Evolutionary conservation across 2,888 invertebrate genomes (phyloP).

Genomic region (Synergus japonicus): DNA sequence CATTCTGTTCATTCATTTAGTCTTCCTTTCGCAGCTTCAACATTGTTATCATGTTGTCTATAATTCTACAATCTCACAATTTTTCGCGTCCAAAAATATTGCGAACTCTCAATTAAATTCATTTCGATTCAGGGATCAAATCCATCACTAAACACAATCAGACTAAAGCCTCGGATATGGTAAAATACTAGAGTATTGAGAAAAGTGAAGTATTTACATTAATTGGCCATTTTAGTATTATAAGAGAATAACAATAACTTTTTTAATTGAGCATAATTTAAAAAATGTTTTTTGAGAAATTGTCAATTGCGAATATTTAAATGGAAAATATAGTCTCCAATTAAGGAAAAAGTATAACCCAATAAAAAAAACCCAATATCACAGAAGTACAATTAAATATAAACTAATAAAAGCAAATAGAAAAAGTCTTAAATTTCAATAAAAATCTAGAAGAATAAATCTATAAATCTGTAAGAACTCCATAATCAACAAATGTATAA

Average conservation of each 20-base stretch:
- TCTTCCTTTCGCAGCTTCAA: neutral
- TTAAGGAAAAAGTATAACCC: neutral
- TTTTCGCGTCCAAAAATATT: neutral
- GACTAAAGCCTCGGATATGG: neutral
- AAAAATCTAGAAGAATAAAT: conserved; percentile 11
- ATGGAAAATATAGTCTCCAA: neutral
- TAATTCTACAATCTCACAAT: neutral
- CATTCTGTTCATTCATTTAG: conserved; percentile 2
- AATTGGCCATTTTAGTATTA: neutral
- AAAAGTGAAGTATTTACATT: neutral
- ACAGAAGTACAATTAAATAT: neutral
- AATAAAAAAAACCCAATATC: neutral
- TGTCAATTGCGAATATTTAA: neutral
- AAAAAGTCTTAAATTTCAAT: conserved; percentile 2
- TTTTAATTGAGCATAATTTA: conserved; percentile 16
- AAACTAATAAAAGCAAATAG: neutral
- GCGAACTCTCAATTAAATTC: neutral
- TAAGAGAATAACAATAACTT: neutral
- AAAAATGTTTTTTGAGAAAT: neutral
- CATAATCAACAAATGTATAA: conserved; percentile 11
- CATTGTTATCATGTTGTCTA: neutral
- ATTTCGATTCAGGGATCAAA: neutral
- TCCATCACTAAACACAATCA: neutral
- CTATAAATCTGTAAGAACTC: neutral
- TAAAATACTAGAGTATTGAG: neutral